These are phyloP conservation scores for Auanema freiburgensis DNA, from an alignment of 2,888 invertebrate genomes.

Conservation along the genomic window DNA sequence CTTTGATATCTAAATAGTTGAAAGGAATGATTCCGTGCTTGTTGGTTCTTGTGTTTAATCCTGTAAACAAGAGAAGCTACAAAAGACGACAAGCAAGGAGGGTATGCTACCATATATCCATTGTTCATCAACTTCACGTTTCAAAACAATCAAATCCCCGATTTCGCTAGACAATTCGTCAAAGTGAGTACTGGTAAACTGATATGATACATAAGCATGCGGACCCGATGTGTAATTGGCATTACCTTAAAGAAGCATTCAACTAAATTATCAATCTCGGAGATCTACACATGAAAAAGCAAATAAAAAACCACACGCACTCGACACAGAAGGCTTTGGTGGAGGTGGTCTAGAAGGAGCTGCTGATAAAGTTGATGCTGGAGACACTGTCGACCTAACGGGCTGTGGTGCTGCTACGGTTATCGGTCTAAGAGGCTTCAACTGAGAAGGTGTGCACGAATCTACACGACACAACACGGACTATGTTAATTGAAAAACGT, in stretches of 20 bases:
- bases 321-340: too few species aligned
- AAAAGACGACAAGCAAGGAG: not conserved
- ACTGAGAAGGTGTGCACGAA: too few species aligned
- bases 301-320: too few species aligned
- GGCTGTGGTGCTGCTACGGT: too few species aligned
- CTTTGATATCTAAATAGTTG: slow-evolving; percentile 48
- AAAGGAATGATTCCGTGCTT: slow-evolving; percentile 53
- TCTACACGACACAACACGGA: too few species aligned
- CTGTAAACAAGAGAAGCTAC: slow-evolving; percentile 19
- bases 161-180: slow-evolving; percentile 51
- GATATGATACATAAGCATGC: slow-evolving; percentile 44
- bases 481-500: too few species aligned
- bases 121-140: slow-evolving; percentile 54
- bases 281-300: too few species aligned
- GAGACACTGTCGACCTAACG: too few species aligned
- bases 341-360: too few species aligned
- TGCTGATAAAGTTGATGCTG: too few species aligned
- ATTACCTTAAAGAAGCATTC: not conserved
- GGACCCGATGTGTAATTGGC: slow-evolving; percentile 24
- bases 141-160: slow-evolving; percentile 51
- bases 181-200: slow-evolving; percentile 43
- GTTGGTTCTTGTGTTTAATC: slow-evolving; percentile 36
- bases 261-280: too few species aligned
- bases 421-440: too few species aligned
- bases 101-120: slow-evolving; percentile 52